phyloP scores from a whole-genome alignment of 2,888 invertebrate species.

The Eupithecia tripunctaria region DNA sequence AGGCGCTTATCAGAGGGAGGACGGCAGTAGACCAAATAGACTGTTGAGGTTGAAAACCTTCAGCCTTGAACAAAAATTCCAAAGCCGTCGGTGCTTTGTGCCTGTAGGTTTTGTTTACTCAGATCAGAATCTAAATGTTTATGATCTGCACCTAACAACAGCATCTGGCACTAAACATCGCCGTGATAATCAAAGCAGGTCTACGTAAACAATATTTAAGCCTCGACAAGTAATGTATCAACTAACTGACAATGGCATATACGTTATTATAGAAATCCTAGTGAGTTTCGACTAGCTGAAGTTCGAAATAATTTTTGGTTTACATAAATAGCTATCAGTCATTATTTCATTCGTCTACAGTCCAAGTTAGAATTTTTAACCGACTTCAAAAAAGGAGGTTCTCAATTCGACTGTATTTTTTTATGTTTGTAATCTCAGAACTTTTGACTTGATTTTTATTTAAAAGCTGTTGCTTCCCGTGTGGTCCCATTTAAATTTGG shows the following conservation, averaged over 20 bases:
- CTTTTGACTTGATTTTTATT: no score
- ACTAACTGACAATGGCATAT: neutral
- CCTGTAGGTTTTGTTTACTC: constrained; percentile 5
- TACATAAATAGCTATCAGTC: neutral
- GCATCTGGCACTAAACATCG: constrained; percentile 29
- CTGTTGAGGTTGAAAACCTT: no score
- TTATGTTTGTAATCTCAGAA: no score
- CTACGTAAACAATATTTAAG: constrained; percentile 19
- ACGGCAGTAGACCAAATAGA: no score
- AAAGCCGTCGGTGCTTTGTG: neutral
- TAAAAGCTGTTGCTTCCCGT: no score
- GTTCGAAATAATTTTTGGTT: neutral
- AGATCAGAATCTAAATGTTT: constrained; percentile 16
- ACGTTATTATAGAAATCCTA: neutral
- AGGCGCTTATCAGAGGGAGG: no score
- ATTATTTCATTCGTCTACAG: neutral
- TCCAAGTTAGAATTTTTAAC: neutral
- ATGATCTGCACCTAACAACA: constrained; percentile 13
- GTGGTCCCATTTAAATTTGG: no score
- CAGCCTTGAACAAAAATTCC: neutral
- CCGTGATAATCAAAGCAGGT: constrained; percentile 19
- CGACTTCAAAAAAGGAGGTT: no score
- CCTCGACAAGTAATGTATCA: constrained; percentile 3
- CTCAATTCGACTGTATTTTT: no score
- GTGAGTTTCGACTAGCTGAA: neutral